Base-by-base conservation (phyloP, 2,797 vertebrate species). In the Poeciliopsis gracilis region DNA sequence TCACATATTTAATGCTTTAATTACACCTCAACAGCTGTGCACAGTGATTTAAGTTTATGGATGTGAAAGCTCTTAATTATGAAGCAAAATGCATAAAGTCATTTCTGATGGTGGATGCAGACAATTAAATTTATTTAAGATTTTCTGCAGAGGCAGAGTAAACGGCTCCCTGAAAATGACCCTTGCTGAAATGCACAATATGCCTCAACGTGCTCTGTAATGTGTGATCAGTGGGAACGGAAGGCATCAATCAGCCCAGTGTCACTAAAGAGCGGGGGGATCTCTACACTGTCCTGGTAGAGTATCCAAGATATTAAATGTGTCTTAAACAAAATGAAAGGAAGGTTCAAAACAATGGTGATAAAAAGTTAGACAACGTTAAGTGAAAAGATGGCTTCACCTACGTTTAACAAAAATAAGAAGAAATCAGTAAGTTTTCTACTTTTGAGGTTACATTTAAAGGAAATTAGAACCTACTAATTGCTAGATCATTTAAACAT, bases 91-190 rank as follows among this genome's bases (percentile, higher is more conserved):
- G 94, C 95, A 95, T 95, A 95, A 95, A 96, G 94, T 95, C 90
- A 94, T 96, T 95, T 95, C 94, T 94, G 92, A 94, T 95, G 94
- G 94, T 89, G 95, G 95, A 95, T 96, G 93, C 95, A 96, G 95
- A 95, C 95, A 96, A 95, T 96, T 95, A 96, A 95, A 96, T 95
- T 95, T 95, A 96, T 95, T 96, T 93, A 95, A 95, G 95, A 95
- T 95, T 95, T 95, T 95, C 93, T 91, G 93, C 92, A 93, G 89
- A 90, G 90, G 90, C 92, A 90, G 90, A 88, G 86, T 88, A 88
- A 93, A 93, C 84, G 85, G 92, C 89, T 91, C 91, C 91, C 77
- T 89, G 89, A 90, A 94, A 94, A 94, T 95, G 94, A 95, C 93
- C 93, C 91, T 91, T 70, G 75, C 80, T 84, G 85, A 91, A 84